Base-by-base conservation (phyloP, 1,140 invertebrate species). In the Hylaeus anthracinus region DNA sequence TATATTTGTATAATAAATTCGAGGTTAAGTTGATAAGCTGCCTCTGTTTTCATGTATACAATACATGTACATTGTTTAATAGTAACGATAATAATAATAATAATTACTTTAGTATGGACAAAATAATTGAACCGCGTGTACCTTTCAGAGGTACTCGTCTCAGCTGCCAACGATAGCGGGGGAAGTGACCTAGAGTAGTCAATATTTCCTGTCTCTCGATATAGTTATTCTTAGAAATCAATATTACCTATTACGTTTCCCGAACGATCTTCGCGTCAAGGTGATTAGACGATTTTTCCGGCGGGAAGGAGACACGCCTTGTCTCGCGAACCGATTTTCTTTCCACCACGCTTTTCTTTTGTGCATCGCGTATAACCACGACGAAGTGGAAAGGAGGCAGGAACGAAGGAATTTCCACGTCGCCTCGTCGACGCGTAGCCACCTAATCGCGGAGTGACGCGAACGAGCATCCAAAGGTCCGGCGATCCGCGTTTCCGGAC, bases 391-490 rank as follows among this genome's bases (percentile, higher is more conserved):
- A 10, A 3, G 3, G 53, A 15, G 26, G 43, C 5, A 6, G 41
- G 41, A 65, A 56, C 77, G 39, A 79, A 79, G 14, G 48, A 48
- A 37, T 58, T 65, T 56, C 61, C 6, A 12, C 61, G 51, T 56
- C 45, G 61, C 12, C 9, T 14, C 10, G 37, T 56, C 9, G 26
- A 43, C 43, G 5, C n/a, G 58, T 58, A 12, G 26, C 41, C 72
- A 41, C 14, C 45, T 14, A 48, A 73, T 73, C 37, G 55, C 15
- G 6, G n/a, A 37, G 4, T 39, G 9, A 63, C 69, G 9, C 51
- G 67, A 55, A 43, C 48, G 39, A 43, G 12, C 12, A 15, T 8
- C 37, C n/a, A 39, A 43, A 5, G 67, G 26, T 58, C n/a, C 70
- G 41, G 14, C 56, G 41, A 37, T 39, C 39, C 14, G 65, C 65